phyloP scores from a whole-genome alignment of 2,797 vertebrate species.

The Lycodopsis pacificus region DNA sequence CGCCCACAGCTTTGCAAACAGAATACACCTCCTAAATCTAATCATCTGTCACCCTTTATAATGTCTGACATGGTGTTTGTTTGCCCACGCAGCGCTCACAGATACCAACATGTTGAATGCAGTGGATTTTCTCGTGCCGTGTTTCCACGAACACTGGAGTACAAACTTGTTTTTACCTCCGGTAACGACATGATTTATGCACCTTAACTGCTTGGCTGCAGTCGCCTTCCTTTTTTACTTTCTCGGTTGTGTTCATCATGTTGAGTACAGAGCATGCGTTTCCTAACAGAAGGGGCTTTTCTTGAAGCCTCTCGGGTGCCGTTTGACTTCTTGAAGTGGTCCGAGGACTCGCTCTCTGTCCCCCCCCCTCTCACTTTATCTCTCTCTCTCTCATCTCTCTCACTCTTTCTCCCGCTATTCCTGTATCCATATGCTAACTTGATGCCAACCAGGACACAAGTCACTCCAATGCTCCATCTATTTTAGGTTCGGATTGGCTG shows the following conservation, averaged over 20 bases:
- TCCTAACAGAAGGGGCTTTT: slow-evolving; percentile 49
- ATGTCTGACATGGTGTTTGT: slow-evolving; percentile 60
- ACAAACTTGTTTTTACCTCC: slow-evolving; percentile 48
- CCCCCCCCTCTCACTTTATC: slow-evolving; percentile 51
- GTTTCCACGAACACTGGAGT: slow-evolving; percentile 24
- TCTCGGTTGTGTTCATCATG: slow-evolving; percentile 10
- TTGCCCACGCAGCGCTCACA: slow-evolving; percentile 49
- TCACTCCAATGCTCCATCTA: slow-evolving; percentile 56
- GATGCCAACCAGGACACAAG: slow-evolving; percentile 87
- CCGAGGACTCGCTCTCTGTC: slow-evolving; percentile 43
- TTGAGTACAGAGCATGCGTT: slow-evolving; percentile 31
- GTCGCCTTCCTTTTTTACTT: slow-evolving; percentile 23
- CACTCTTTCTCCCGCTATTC: slow-evolving; percentile 41
- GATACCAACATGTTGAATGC: slow-evolving; percentile 54
- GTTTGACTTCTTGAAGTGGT: slow-evolving; percentile 48
- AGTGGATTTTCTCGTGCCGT: slow-evolving; percentile 6
- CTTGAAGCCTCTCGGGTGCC: slow-evolving; percentile 40
- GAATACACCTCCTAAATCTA: slow-evolving; percentile 31
- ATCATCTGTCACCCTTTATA: slow-evolving; percentile 70
- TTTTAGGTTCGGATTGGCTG: slow-evolving; percentile 61
- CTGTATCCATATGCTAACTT: slow-evolving; percentile 55
- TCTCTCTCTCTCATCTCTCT: slow-evolving; percentile 31
- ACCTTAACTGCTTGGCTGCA: slow-evolving; percentile 43
- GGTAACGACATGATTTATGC: slow-evolving; percentile 48
- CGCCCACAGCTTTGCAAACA: slow-evolving; percentile 39